Conservation (phyloP, 2,888 invertebrate genomes). For the Ecliptopera silaceata region DNA sequence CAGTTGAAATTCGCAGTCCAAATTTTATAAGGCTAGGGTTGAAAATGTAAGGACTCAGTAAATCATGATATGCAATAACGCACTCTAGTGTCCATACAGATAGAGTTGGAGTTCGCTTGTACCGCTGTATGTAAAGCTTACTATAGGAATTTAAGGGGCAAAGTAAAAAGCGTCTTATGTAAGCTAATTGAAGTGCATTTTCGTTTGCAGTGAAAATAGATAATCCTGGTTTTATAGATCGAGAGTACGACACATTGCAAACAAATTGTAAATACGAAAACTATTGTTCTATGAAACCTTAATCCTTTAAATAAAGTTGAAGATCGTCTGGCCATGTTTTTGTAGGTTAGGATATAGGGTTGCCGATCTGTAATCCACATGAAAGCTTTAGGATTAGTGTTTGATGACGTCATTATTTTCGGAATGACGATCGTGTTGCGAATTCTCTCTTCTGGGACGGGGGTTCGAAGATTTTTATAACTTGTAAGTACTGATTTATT, state of each 20-base stretch:
- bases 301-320: constrained; percentile 39
- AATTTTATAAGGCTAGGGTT: background rate
- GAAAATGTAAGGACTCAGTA: background rate
- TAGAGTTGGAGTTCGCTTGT: constrained; percentile 25
- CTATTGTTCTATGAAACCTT: constrained; percentile 16
- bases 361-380: constrained; percentile 74
- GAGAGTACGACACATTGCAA: constrained; percentile 42
- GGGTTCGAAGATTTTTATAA: constrained; percentile 50
- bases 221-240: constrained; percentile 56
- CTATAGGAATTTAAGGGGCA: background rate
- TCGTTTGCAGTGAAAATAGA: constrained; percentile 37
- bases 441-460: constrained; percentile 64
- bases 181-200: constrained; percentile 35
- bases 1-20: constrained; percentile 15
- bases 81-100: constrained; percentile 18
- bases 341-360: constrained; percentile 24
- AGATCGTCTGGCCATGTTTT: constrained; percentile 27
- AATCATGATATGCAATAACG: constrained; percentile 28
- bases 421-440: constrained; percentile 78
- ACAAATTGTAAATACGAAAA: constrained; percentile 20
- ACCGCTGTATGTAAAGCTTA: background rate
- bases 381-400: constrained; percentile 83
- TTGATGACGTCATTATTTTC: constrained; percentile 83
- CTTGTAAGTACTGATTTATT: constrained; percentile 65
- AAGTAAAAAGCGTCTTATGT: constrained; percentile 16